Evolutionary conservation across 1,140 invertebrate genomes (phyloP).

Genomic region (Drosophila seguyi): DNA sequence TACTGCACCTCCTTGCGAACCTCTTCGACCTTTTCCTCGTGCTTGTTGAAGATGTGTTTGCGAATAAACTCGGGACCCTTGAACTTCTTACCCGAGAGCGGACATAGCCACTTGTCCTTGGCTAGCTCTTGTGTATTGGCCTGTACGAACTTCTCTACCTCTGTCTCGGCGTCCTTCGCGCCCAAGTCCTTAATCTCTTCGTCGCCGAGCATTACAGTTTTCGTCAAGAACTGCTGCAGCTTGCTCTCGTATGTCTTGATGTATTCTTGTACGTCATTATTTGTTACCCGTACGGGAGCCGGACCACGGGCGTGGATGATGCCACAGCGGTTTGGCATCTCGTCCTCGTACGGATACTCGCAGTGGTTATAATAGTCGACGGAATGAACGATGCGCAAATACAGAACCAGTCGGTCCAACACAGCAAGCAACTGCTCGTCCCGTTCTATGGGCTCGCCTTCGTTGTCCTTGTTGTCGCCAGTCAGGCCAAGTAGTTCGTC

Average conservation of each 20-base stretch:
- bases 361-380: constrained; percentile 99
- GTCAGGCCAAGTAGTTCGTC: constrained; percentile 95
- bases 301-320: constrained; percentile 98
- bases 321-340: constrained; percentile 99
- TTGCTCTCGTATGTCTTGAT: constrained; percentile 93
- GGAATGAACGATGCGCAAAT: constrained; percentile 98
- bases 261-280: constrained; percentile 91
- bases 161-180: constrained; percentile 93
- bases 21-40: constrained; percentile 98
- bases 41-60: constrained; percentile 99
- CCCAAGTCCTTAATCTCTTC: constrained; percentile 95
- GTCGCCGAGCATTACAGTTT: constrained; percentile 89
- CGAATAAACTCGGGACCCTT: constrained; percentile 99
- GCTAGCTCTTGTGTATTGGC: constrained; percentile 97
- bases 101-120: constrained; percentile 99
- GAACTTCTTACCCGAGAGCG: constrained; percentile 99
- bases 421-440: constrained; percentile 92
- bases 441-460: constrained; percentile 89
- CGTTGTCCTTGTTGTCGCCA: constrained; percentile 86
- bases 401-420: constrained; percentile 92
- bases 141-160: constrained; percentile 97
- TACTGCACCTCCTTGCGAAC: constrained; percentile 98
- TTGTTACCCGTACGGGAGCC: constrained; percentile 91
- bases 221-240: constrained; percentile 94
- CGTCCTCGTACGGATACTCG: constrained; percentile 99